Evolutionary conservation across 2,888 invertebrate genomes (phyloP), one percentile per base, ranked within the genome.

Genomic region (Stegana nigrithorax): DNA sequence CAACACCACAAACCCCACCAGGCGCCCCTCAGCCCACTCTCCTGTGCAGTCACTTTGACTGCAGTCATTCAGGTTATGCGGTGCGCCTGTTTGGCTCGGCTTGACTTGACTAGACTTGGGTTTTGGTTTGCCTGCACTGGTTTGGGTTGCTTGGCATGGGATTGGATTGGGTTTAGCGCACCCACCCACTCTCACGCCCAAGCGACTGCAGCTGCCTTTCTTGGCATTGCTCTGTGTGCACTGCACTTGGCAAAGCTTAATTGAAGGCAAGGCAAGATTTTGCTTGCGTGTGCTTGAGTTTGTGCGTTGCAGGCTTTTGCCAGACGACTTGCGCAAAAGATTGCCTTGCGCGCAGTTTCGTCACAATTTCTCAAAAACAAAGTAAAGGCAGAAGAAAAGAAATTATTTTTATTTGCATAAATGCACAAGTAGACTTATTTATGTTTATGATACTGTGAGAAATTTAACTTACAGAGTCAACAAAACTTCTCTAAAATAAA

Each of bases 221-320:
- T 42, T 53, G 26, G 47, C 50, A 39, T n/a, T n/a, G 32, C 36
- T 62, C 29, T 70, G 58, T 77, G 68, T 81, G 78, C 78, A 71
- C 64, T 81, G 82, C 81, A 81, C 81, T 82, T 81, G 81, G 80
- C 81, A 80, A 80, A 80, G 83, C 81, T 83, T 82, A 83, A 82
- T 82, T 82, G 82, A 82, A 82, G 82, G 80, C 83, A 82, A 80
- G 77, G 73, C 73, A 76, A 73, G 73, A 75, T 68, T 69, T 66
- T 64, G 12, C 47, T 27, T 66, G 58, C 60, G 42, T 61, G 25
- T 62, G 44, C 62, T 12, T 58, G 32, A 62, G 42, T 60, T 10
- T 44, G 36, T 65, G 32, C 62, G 36, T 67, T 73, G 79, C 77
- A 78, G 67, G 72, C 76, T 69, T 79, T 79, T 78, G 81, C 71